Base-by-base conservation (phyloP, 2,888 invertebrate genomes). In the Aphidoletes aphidimyza region DNA sequence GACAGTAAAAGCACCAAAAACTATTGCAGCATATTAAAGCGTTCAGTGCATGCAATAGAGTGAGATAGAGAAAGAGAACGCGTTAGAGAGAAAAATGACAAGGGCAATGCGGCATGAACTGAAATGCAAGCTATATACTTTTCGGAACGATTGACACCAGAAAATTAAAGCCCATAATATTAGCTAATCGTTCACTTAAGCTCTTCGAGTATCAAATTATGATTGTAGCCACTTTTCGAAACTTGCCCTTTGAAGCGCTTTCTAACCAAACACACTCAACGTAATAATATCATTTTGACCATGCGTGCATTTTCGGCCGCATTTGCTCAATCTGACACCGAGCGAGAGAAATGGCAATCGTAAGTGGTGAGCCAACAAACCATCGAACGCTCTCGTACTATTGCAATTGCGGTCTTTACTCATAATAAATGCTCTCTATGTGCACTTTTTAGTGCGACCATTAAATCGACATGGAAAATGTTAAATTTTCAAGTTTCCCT, bases 171-270 rank as follows among this genome's bases (percentile, higher is more conserved):
- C 14, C 69, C 34, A 34, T 36, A 34, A 30, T 69, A 69, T 69
- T 69, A 69, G 69, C 69, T 69, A 69, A 69, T 81, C 81, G 39
- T 37, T n/a, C 36, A 81, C 37, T 81, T 81, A 69, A 54, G 54
- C 54, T 54, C 54, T 22, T 54, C 54, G n/a, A n/a, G 22, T 54
- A 54, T 54, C 69, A 26, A 69, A 69, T 69, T 69, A 69, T 69
- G 69, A 69, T 69, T 69, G 34, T 34, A 69, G 69, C 30, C 69
- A 69, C 69, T 54, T 54, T 47, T 54, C 14, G 22, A 54, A 54
- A 54, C 54, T 54, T n/a, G n/a, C n/a, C 54, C 17, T 39, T 39
- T 39, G 39, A 5, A 8, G 5, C 39, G 5, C 39, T 39, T 39
- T 39, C 39, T 39, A 5, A 14, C 11, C 3, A 19, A 6, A 47